phyloP scores from a whole-genome alignment of 2,797 vertebrate species.

The Hyperoplus immaculatus region DNA sequence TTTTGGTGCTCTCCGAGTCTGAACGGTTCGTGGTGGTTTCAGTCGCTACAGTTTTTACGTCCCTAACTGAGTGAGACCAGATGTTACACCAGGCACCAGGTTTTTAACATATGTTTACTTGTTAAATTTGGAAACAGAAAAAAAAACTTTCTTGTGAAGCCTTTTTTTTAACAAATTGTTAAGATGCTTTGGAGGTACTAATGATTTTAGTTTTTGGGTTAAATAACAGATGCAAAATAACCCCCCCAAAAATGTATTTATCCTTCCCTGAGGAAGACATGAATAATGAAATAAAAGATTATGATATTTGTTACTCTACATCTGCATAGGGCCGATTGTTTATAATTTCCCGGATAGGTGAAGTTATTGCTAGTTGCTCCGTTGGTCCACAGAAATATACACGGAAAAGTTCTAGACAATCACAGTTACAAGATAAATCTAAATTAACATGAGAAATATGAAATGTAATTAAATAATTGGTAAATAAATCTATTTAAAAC shows the following conservation, averaged over 20 bases:
- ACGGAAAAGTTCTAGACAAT: neutral
- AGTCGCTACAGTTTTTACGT: constrained; percentile 54
- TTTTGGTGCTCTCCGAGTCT: constrained; percentile 76
- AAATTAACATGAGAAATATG: neutral
- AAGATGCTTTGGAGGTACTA: constrained; percentile 50
- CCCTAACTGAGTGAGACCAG: constrained; percentile 31
- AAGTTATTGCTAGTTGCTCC: no score
- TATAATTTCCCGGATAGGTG: neutral
- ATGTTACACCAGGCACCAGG: constrained; percentile 22
- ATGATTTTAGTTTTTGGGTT: constrained; percentile 31
- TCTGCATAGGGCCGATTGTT: neutral
- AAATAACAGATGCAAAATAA: constrained; percentile 4
- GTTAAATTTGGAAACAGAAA: neutral
- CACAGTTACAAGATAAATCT: neutral
- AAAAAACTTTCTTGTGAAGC: constrained; percentile 2
- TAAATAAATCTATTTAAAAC: neutral
- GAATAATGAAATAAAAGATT: constrained; percentile 10
- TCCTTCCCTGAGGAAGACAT: neutral
- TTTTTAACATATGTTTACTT: constrained; percentile 4
- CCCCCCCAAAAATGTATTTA: neutral
- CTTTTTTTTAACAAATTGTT: constrained; percentile 11
- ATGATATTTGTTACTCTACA: neutral
- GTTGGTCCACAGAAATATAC: no score
- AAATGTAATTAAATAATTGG: neutral
- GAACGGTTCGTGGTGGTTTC: constrained; percentile 64